Evolutionary conservation across 2,113 vertebrate genomes (phyloP), one percentile per base, ranked within the genome.

Genomic region (Tretioscincus oriximinensis): DNA sequence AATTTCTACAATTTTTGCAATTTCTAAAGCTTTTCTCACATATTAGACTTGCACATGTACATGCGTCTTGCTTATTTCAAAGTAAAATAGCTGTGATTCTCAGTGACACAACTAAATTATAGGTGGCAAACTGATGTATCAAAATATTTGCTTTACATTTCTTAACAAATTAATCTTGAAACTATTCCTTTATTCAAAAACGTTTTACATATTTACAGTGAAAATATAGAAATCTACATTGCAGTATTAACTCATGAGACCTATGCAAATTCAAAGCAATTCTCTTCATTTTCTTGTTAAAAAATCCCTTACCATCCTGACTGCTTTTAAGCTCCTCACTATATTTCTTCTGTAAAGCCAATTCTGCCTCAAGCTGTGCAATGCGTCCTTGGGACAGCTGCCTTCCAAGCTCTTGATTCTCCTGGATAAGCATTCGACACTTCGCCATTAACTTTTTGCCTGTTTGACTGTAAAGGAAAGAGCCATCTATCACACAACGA

Each of bases 361-460:
- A 94, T 94, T 99, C 98, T 75, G 98, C 98, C 95, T 99, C 98
- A 94, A 99, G 96, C 91, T 99, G 98, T 91, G 98, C 98, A 92
- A 99, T 99, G 87, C 98, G 98, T 86, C 98, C 98, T 96, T 99
- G 98, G 91, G 98, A 99, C 90, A 99, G 96, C 95, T 99, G 99
- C 93, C 98, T 96, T 88, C 99, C 99, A 94, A 99, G 91, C 93
- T 99, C 99, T 95, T 99, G 99, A 94, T 99, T 99, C 95, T 99
- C 98, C 95, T 99, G 98, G 96, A 99, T 99, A 96, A 99, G 97
- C 98, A 99, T 99, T 94, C 98, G 97, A 95, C 98, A 99, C 95
- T 99, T 99, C 95, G 98, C 97, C 99, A 99, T 99, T 97, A 99
- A 96, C 94, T 99, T 99, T 97, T 99, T 99, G 92, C 99, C 99